These are phyloP conservation scores for Hemibagrus guttatus DNA, from an alignment of 2,797 vertebrate species.

Conservation along the genomic window DNA sequence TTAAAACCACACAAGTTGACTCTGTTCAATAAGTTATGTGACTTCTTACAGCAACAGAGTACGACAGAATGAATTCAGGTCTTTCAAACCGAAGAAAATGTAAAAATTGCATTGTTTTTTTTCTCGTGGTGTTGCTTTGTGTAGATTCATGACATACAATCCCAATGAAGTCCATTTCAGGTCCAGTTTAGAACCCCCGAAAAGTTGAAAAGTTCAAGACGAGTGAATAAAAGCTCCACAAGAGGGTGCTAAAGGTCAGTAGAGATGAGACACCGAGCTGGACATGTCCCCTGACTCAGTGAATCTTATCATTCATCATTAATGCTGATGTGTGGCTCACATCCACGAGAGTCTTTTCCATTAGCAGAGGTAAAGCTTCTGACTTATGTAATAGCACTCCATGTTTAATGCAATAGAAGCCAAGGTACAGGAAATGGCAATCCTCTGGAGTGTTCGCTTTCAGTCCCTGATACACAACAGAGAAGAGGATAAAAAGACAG, in stretches of 20 bases:
- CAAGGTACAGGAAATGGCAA: constrained; percentile 36
- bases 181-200: background rate
- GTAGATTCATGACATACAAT: background rate
- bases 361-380: constrained; percentile 47
- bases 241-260: constrained; percentile 52
- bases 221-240: constrained; percentile 44
- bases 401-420: constrained; percentile 8
- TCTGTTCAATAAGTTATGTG: background rate
- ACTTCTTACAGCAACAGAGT: background rate
- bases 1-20: background rate
- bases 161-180: background rate
- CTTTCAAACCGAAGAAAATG: background rate
- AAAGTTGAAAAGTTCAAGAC: constrained; percentile 1
- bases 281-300: constrained; percentile 15
- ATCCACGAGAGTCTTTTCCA: constrained; percentile 40
- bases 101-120: background rate
- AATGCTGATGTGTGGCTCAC: constrained; percentile 29
- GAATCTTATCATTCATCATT: constrained; percentile 48
- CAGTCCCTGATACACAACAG: background rate
- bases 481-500: background rate
- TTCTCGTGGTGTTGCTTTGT: background rate
- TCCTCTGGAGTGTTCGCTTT: constrained; percentile 36
- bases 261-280: background rate
- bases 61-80: background rate
- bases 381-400: constrained; percentile 1